These are phyloP conservation scores for Drosophila arizonae DNA, from an alignment of 1,140 invertebrate genomes.

Conservation along the genomic window DNA sequence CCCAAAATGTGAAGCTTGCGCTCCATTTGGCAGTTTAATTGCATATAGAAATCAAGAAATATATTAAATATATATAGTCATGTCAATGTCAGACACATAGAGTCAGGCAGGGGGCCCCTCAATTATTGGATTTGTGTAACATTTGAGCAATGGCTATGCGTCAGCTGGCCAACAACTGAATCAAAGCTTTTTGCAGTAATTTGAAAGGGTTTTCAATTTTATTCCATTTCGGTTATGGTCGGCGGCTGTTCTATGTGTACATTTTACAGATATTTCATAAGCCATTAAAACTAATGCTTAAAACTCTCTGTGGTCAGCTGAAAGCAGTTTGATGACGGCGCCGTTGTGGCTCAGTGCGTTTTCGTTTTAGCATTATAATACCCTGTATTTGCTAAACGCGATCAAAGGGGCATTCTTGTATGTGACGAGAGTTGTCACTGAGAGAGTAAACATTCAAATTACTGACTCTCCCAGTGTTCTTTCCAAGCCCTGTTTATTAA, in stretches of 20 bases:
- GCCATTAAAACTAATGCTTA: conserved; percentile 25
- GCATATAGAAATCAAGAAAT: conserved; percentile 31
- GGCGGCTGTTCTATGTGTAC: conserved; percentile 13
- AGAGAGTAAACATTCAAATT: no score
- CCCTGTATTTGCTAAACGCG: not conserved
- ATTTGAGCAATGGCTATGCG: conserved; percentile 32
- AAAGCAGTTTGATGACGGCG: conserved; percentile 19
- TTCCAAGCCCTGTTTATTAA: no score
- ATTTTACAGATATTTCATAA: conserved; percentile 45
- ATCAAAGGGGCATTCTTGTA: not conserved
- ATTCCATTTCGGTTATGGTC: conserved; percentile 22
- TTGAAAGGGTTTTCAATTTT: conserved; percentile 22
- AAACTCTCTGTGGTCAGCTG: conserved; percentile 25
- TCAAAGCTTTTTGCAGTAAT: conserved; percentile 20
- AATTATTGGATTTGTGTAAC: conserved; percentile 28
- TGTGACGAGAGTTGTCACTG: no score
- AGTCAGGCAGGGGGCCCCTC: not conserved
- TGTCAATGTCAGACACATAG: conserved; percentile 40
- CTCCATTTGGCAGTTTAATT: conserved; percentile 50
- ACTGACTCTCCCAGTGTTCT: no score
- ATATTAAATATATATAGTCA: conserved; percentile 45
- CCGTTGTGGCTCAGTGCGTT: conserved; percentile 36
- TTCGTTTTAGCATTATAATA: conserved; percentile 2
- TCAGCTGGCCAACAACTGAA: conserved; percentile 12
- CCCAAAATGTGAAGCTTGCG: conserved; percentile 29